A percentile compares a stretch with the other conserved stretches of the same genome.
phyloP scores from a whole-genome alignment of 2,888 invertebrate species.

The Cantharis flavilabris region DNA sequence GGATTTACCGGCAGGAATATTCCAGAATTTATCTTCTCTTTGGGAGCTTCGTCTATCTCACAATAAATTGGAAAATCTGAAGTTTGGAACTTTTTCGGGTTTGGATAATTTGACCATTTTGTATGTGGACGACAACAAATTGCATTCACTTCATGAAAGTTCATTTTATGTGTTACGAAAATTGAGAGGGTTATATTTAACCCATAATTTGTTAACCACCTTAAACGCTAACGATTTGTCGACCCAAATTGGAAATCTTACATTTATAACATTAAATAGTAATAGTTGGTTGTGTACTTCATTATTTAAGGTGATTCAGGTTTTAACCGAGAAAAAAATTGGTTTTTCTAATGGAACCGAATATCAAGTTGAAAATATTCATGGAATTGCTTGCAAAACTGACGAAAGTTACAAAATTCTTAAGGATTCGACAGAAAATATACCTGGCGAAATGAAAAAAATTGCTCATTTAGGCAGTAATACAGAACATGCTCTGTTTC shows the following conservation, averaged over 20 bases:
- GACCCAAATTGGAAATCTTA: background rate
- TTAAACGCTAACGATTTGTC: slow-evolving; percentile 7
- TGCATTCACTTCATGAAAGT: slow-evolving; percentile 7
- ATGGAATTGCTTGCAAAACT: slow-evolving; percentile 15
- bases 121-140: slow-evolving; percentile 12
- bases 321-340: background rate
- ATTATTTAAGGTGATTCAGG: slow-evolving; percentile 7
- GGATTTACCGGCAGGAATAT: slow-evolving; percentile 5
- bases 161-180: slow-evolving; percentile 21
- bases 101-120: slow-evolving; percentile 8
- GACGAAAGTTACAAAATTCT: background rate
- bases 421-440: background rate
- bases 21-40: slow-evolving; percentile 7
- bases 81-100: slow-evolving; percentile 25
- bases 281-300: slow-evolving; percentile 16
- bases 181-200: slow-evolving; percentile 8
- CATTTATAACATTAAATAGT: background rate
- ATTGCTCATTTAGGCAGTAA: background rate
- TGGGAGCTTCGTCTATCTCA: slow-evolving; percentile 9
- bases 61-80: slow-evolving; percentile 3
- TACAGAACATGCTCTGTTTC: background rate
- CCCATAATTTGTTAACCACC: slow-evolving; percentile 3
- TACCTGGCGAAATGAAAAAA: background rate
- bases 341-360: slow-evolving; percentile 10
- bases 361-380: slow-evolving; percentile 6